phyloP scores from a whole-genome alignment of 2,113 vertebrate genomes.

The Thalassarche chlororhynchos region DNA sequence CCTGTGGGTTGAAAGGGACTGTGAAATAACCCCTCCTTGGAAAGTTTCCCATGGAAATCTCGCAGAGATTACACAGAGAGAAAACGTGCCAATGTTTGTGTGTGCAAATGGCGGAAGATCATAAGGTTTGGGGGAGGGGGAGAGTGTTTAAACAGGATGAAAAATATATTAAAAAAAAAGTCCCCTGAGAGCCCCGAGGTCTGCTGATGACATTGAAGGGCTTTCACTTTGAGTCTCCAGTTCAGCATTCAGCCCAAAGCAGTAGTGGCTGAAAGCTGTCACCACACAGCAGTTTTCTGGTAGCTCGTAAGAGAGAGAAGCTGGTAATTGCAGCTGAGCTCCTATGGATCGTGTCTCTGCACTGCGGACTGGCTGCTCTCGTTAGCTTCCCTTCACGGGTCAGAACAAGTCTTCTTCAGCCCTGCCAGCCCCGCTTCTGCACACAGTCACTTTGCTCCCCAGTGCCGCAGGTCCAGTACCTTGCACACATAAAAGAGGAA shows the following conservation, averaged over 20 bases:
- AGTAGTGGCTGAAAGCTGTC: background rate
- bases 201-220: background rate
- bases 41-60: conserved; percentile 37
- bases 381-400: accelerated
- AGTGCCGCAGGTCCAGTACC: background rate
- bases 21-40: conserved; percentile 22
- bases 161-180: background rate
- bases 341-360: background rate
- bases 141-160: background rate
- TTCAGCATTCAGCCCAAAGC: background rate
- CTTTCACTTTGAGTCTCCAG: background rate
- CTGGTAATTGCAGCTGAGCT: background rate
- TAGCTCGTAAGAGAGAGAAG: background rate
- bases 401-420: background rate
- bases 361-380: background rate
- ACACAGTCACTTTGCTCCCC: background rate
- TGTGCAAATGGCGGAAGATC: background rate
- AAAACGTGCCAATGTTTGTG: background rate
- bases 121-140: background rate
- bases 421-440: background rate
- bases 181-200: background rate
- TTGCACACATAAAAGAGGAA: background rate
- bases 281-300: background rate
- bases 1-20: background rate
- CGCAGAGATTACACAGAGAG: background rate